These are phyloP conservation scores for Rhinolophus sinicus DNA, from an alignment of 2,113 vertebrate genomes.

Conservation along the genomic window DNA sequence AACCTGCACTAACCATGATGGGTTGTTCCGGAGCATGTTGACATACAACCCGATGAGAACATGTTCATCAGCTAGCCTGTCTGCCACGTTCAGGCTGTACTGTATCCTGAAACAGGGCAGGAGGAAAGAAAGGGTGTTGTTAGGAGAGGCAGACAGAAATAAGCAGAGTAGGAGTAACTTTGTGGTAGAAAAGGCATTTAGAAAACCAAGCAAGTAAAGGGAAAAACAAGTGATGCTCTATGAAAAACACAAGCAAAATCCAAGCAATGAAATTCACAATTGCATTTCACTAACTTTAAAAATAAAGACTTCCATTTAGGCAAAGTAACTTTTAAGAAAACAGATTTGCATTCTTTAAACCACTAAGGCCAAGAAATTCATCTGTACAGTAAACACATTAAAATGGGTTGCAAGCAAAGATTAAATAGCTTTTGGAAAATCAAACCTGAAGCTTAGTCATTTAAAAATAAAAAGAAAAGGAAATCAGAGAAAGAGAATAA, in stretches of 20 bases:
- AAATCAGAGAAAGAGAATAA: conserved; percentile 25
- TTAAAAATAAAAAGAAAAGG: not conserved
- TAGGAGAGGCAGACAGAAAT: conserved; percentile 76
- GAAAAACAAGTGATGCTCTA: conserved; percentile 15
- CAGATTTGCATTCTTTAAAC: conserved; percentile 48
- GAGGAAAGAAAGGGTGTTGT: conserved; percentile 76
- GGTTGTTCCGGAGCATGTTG: conserved; percentile 96
- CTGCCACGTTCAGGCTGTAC: conserved; percentile 97
- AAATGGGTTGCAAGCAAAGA: conserved; percentile 58
- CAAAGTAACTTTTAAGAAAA: not conserved
- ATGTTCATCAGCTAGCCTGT: conserved; percentile 99
- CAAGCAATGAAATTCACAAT: conserved; percentile 49
- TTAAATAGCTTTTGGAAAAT: conserved; percentile 57
- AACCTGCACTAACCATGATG: conserved; percentile 96
- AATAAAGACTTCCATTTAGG: not conserved
- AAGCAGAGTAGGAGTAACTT: conserved; percentile 77
- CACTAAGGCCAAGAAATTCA: not conserved
- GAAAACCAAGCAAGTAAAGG: conserved; percentile 63
- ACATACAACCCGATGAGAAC: conserved; percentile 98
- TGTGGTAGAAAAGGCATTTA: conserved; percentile 69
- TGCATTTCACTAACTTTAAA: conserved; percentile 51
- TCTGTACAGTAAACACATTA: not conserved
- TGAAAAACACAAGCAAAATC: conserved; percentile 41
- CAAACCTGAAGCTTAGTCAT: conserved; percentile 27
- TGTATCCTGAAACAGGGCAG: conserved; percentile 93